These are phyloP conservation scores for Amazona guildingii DNA, from an alignment of 2,113 vertebrate genomes.

Conservation along the genomic window DNA sequence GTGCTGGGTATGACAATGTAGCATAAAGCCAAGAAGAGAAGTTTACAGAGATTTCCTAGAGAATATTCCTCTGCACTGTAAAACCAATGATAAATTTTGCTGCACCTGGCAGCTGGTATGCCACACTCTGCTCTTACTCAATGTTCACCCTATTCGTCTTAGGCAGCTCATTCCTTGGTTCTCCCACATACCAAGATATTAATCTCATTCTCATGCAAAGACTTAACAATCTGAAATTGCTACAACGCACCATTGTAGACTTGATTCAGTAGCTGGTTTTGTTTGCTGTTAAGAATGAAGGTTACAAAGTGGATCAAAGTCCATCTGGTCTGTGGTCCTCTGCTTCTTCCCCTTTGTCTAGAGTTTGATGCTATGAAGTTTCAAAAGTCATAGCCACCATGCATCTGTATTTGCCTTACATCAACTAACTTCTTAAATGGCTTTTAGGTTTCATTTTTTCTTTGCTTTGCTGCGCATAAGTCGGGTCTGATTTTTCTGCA, in stretches of 20 bases:
- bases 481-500: background rate
- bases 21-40: background rate
- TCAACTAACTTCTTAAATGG: background rate
- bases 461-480: background rate
- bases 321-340: background rate
- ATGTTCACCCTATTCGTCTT: background rate
- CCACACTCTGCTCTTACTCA: background rate
- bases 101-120: background rate
- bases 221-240: background rate
- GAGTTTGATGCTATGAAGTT: background rate
- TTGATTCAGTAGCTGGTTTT: background rate
- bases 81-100: background rate
- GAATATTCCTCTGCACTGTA: background rate
- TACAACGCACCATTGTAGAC: background rate
- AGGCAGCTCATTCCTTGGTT: background rate
- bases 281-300: background rate
- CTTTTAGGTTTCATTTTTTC: conserved; percentile 15
- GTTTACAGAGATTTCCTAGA: background rate
- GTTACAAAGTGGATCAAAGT: background rate
- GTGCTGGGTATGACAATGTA: background rate
- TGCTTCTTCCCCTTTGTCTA: background rate
- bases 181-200: background rate
- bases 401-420: background rate
- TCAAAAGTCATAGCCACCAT: background rate
- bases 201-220: background rate